A percentile compares a stretch with the other conserved stretches of the same genome.
Conservation (phyloP, 2,113 vertebrate genomes). For the Empidonax alnorum region DNA sequence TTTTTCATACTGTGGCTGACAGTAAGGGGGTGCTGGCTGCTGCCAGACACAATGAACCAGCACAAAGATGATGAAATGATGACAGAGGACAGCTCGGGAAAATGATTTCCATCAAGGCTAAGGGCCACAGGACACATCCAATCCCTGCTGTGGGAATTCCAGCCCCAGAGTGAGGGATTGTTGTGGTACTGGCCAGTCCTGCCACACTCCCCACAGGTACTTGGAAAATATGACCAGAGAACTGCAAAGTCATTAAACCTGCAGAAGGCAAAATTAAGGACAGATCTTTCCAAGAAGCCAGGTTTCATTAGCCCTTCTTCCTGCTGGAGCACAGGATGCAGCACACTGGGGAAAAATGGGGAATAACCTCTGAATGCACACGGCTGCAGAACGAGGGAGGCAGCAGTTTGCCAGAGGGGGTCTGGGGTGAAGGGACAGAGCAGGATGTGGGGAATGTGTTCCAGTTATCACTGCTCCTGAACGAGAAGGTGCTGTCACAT, state of each 20-base stretch:
- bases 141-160: neutral
- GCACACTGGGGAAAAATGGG: rapidly evolving
- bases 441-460: neutral
- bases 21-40: neutral
- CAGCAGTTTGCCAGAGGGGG: neutral
- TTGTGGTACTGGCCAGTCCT: neutral
- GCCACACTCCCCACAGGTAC: neutral
- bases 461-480: neutral
- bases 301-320: neutral
- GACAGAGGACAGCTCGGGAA: neutral
- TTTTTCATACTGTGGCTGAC: neutral
- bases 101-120: neutral
- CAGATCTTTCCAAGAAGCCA: neutral
- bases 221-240: neutral
- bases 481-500: neutral
- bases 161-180: neutral
- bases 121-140: neutral
- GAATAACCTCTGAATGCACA: too few species aligned
- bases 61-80: neutral
- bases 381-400: rapidly evolving
- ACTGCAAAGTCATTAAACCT: neutral
- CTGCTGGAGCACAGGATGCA: neutral
- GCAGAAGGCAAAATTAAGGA: neutral
- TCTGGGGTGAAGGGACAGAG: neutral
- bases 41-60: neutral